Evolutionary conservation across 1,140 invertebrate species (phyloP).

Genomic region (Bombus balteatus): DNA sequence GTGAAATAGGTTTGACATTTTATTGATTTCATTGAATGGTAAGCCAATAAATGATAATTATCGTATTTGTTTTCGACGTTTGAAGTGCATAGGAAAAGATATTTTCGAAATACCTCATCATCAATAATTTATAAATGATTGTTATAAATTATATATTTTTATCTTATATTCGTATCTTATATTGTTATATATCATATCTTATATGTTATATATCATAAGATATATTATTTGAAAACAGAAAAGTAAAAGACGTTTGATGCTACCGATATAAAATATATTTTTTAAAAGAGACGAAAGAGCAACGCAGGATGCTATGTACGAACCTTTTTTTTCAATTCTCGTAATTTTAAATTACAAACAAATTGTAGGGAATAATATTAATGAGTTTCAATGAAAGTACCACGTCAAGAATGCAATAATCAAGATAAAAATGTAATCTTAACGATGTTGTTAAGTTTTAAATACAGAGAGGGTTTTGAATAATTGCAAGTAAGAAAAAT

Average conservation of each 20-base stretch:
- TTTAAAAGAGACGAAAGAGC: not conserved
- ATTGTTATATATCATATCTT: no score
- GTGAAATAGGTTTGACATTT: not conserved
- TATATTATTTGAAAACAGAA: not conserved
- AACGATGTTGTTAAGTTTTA: not conserved
- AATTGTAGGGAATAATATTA: not conserved
- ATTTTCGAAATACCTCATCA: not conserved
- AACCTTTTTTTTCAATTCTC: not conserved
- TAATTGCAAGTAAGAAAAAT: not conserved
- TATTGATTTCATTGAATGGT: not conserved
- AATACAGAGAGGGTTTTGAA: not conserved
- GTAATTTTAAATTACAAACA: not conserved
- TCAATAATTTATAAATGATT: no score
- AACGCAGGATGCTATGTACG: no score
- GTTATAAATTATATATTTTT: no score
- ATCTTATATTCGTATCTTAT: no score
- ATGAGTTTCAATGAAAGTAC: not conserved
- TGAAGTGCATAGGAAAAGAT: not conserved
- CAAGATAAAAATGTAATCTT: not conserved
- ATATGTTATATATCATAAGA: not conserved
- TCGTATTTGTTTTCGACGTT: not conserved
- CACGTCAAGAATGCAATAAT: not conserved
- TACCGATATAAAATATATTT: not conserved
- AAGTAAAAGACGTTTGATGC: no score
- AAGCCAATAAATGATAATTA: not conserved